Base-by-base conservation (phyloP, 2,888 invertebrate genomes). In the Dolomedes plantarius region DNA sequence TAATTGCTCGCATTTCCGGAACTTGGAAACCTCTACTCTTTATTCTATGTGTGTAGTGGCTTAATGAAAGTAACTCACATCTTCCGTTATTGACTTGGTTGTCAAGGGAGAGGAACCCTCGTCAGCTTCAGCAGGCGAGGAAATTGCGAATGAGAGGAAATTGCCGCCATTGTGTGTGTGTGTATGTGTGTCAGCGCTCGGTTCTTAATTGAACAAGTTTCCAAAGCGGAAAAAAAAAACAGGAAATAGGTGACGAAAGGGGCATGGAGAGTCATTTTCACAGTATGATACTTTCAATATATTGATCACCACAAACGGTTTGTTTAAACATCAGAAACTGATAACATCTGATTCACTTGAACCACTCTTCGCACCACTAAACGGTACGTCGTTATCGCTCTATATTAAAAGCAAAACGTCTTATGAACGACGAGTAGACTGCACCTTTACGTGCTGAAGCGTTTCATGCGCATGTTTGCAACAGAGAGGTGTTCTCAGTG, bases 161-260 rank as follows among this genome's bases (percentile, higher is more conserved):
- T 80, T 80, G 73, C 73, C 31, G 79, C 79, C 39, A 73, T 80
- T 80, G n/a, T n/a, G n/a, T n/a, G n/a, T n/a, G n/a, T n/a, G n/a
- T n/a, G n/a, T n/a, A n/a, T n/a, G n/a, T n/a, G n/a, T n/a, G 79
- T 80, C 79, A 69, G 64, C 73, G 72, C 50, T 31, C 65, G 29
- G 65, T 13, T 65, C 79, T 41, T 79, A 79, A 79, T 79, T 79
- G 79, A 79, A 79, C 79, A 19, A 56, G 56, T 56, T 56, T 56
- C 16, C 56, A 56, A 23, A 23, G 56, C 5, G 1, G 23, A 56
- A 23, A 56, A 56, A 56, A 23, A 23, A 23, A 56, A 23, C 56
- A 56, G 56, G 23, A 23, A 56, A 56, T 46, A 6, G 16, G 41
- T 23, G 56, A 56, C 56, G 23, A 23, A 23, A 5, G 3, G 23